These are phyloP conservation scores for Carpatolechia fugitivella DNA, from an alignment of 2,888 invertebrate species.

Conservation along the genomic window DNA sequence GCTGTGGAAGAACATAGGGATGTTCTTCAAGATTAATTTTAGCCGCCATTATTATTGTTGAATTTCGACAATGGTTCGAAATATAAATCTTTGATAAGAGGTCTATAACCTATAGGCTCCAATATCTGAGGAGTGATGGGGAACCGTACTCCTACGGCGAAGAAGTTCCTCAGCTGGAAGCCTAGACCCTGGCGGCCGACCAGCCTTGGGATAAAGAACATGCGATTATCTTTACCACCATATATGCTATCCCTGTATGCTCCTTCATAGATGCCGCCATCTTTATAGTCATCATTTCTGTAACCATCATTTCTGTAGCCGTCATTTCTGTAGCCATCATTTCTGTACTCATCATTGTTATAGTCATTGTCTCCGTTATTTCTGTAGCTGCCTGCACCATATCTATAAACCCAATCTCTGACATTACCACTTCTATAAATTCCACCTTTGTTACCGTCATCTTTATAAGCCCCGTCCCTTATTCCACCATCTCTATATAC, in stretches of 20 bases:
- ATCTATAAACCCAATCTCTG: too few species aligned
- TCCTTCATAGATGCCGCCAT: background rate
- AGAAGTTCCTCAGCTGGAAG: slow-evolving; percentile 24
- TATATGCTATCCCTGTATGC: background rate
- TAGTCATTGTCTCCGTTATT: too few species aligned
- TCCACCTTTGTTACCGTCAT: too few species aligned
- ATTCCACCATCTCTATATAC: background rate
- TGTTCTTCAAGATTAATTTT: background rate
- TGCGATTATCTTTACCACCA: background rate
- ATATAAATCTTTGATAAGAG: background rate
- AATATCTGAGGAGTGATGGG: slow-evolving; percentile 23
- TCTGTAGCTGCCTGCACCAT: too few species aligned
- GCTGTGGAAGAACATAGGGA: too few species aligned
- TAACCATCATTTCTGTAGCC: background rate
- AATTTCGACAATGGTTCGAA: background rate
- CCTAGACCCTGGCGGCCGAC: slow-evolving; percentile 29
- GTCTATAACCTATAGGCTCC: slow-evolving; percentile 17
- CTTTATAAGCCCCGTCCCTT: too few species aligned
- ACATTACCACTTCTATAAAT: too few species aligned
- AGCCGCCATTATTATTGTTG: background rate
- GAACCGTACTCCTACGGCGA: slow-evolving; percentile 17
- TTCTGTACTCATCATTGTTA: background rate
- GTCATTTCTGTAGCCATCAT: background rate
- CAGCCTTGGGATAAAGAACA: background rate
- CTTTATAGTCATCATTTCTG: background rate